Conservation (phyloP, 2,797 vertebrate species). For the Ptychobarbus kaznakovi region DNA sequence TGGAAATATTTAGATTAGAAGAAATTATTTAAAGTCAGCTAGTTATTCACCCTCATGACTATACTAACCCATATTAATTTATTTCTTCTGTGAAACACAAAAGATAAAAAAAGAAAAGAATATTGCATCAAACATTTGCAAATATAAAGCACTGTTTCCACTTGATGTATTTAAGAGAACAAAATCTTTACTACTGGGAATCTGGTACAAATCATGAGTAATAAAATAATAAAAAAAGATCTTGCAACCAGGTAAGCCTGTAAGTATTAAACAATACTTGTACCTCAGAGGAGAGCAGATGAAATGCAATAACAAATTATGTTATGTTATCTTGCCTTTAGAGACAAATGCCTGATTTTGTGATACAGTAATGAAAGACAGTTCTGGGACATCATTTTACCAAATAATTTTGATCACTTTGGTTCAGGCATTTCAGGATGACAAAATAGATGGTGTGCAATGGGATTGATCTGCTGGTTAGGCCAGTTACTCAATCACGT, state of each 20-base stretch:
- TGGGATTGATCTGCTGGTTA: not conserved
- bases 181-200: not conserved
- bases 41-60: not conserved
- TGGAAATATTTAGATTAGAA: not conserved
- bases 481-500: not conserved
- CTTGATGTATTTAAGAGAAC: not conserved
- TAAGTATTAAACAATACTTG: not conserved
- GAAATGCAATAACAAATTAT: not conserved
- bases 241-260: not conserved
- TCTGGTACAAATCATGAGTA: not conserved
- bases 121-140: not conserved
- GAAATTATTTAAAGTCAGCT: not conserved
- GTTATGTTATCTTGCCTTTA: not conserved
- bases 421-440: not conserved
- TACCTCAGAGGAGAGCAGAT: not conserved
- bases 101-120: not conserved
- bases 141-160: not conserved
- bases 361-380: not conserved
- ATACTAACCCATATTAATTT: not conserved
- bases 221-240: conserved; percentile 7
- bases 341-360: not conserved
- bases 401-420: not conserved
- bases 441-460: not conserved
- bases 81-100: not conserved
- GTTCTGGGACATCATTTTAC: too few species aligned